Percentiles rank a stretch among this genome's conserved stretches.
phyloP scores from a whole-genome alignment of 1,140 invertebrate species.

The Brachystomella parvula region DNA sequence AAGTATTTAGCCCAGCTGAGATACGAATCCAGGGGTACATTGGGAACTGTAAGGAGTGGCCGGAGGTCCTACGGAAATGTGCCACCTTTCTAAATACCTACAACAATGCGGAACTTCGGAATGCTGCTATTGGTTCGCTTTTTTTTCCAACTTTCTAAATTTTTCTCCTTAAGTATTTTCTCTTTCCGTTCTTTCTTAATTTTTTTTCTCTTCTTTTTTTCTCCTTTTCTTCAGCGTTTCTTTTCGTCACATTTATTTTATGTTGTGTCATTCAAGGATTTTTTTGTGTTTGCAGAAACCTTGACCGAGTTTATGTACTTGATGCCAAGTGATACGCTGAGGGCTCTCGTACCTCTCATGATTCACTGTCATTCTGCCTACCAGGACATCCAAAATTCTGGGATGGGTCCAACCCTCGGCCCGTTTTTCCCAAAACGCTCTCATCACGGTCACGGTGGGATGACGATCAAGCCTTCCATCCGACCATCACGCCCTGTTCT shows the following conservation, averaged over 20 bases:
- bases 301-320: constrained; percentile 75
- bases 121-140: constrained; percentile 64
- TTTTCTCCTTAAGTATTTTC: no score
- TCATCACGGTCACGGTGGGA: constrained; percentile 29
- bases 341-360: constrained; percentile 71
- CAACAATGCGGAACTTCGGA: constrained; percentile 74
- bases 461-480: constrained; percentile 41
- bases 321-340: constrained; percentile 69
- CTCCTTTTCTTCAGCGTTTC: no score
- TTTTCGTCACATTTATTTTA: no score
- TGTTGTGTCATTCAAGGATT: no score
- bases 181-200: no score
- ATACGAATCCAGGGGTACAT: constrained; percentile 43
- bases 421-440: constrained; percentile 43
- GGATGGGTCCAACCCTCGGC: constrained; percentile 25
- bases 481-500: constrained; percentile 71
- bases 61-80: constrained; percentile 71
- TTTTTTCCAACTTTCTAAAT: no score
- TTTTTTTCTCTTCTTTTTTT: no score
- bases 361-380: constrained; percentile 70
- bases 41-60: constrained; percentile 60
- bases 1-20: constrained; percentile 37
- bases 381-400: constrained; percentile 56
- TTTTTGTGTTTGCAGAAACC: constrained; percentile 54
- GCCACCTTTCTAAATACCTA: constrained; percentile 82